Base-by-base conservation (phyloP, 2,888 invertebrate genomes). In the Pseudococcus jackbeardsleyi region DNA sequence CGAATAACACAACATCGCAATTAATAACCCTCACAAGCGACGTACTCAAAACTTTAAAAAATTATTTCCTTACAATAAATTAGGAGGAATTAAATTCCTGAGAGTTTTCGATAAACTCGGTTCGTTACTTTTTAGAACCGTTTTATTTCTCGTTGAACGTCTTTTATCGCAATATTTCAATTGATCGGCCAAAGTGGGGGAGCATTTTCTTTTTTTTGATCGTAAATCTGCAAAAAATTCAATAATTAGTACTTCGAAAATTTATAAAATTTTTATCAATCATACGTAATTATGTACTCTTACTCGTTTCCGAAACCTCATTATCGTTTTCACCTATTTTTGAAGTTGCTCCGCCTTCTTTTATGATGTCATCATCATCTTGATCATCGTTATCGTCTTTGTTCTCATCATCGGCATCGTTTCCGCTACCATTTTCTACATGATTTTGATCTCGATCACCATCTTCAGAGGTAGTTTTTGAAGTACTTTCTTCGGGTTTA, bases 101-200 rank as follows among this genome's bases (percentile, higher is more conserved):
- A 96, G 91, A 3, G 94, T 94, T 90, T 95, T 89, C 12, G 90
- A 90, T 17, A 90, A 89, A 48, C 90, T 89, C 7, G 90, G 90
- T 86, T 90, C 90, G 85, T 94, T 93, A 89, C 93, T 93, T 90
- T 93, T 93, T 86, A 92, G 92, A 7, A 93, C 91, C 88, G 91
- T 91, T 89, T 92, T 90, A 5, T 92, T 92, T 89, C 93, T 90
- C 0, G 92, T 92, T 0, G 93, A 92, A 86, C 92, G 90, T 91
- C 91, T 92, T 89, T 91, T 94, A 87, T 93, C 93, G 90, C 95
- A 95, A 95, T 96, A 96, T 86, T 95, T 95, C 95, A 96, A 95
- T 90, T 95, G 95, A 90, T 95, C 94, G 33, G 89, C 84, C 15
- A 89, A 26, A 0, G 89, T 89, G 6, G 90, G 92, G 48, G 95